Evolutionary conservation across 2,113 vertebrate genomes (phyloP), one percentile per base, ranked within the genome.

Genomic region (Silurus glanis): DNA sequence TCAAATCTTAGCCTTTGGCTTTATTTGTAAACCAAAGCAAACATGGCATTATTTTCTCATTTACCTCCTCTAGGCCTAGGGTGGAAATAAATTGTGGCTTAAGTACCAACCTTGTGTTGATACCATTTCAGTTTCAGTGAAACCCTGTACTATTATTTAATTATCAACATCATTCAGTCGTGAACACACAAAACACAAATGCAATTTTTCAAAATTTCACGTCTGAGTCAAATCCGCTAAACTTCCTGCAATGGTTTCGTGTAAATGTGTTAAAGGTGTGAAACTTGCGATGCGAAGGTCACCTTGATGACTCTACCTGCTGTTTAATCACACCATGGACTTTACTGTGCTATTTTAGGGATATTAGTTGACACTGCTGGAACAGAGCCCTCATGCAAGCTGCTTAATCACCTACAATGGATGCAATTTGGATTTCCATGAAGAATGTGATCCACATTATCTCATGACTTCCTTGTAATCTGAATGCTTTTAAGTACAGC

Each of bases 1-100:
- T 87, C 64, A 83, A 58, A 86, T 69, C 51, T 83, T 86, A 83
- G 75, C 76, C 87, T 82, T 88, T 89, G 84, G 83, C 83, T 91
- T 89, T 59, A 89, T 89, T 88, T 88, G 80, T 80, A 83, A 89
- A 69, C n/a, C 59, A 76, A 49, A 66, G 49, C 69, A 59, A 55
- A 28, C 62, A 58, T 66, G 71, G 28, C 80, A 85, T 85, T 85
- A 85, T 66, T 80, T 85, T 85, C 84, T 80, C 75, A 80, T 87
- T 82, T 76, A 76, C 80, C 85, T 83, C 80, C 25, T 58, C 85
- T 75, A 67, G 72, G 51, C 71, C 71, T 76, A 59, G 55, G 21
- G 58, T 66, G 59, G 49, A 76, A 86, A 83, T 83, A 66, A 87
- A 83, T 64, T 83, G 86, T 74, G 66, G 67, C 75, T 71, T 67